Percentiles rank a stretch among this genome's conserved stretches.
phyloP scores from a whole-genome alignment of 2,113 vertebrate species.

The Vulpes vulpes region DNA sequence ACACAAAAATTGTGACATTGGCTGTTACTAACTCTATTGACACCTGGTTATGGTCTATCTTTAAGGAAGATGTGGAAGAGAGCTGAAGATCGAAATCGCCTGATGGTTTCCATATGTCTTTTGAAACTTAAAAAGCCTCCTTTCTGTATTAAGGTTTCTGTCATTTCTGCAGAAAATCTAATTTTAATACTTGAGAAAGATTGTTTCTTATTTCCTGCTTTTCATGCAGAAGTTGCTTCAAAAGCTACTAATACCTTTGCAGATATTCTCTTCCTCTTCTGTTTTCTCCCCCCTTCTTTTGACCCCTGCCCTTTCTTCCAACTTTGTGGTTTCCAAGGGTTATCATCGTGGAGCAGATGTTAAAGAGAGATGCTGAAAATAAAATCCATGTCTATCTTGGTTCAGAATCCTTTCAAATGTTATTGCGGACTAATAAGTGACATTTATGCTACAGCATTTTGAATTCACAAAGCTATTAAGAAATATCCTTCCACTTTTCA shows the following conservation, averaged over 20 bases:
- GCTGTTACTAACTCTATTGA: background rate
- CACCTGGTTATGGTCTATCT: background rate
- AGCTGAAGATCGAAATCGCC: constrained; percentile 5
- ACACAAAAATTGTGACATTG: background rate
- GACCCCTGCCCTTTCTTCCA: background rate
- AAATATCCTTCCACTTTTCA: constrained; percentile 24
- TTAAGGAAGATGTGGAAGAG: background rate
- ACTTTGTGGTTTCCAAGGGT: background rate
- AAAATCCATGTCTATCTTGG: constrained; percentile 3
- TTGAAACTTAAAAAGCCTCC: constrained; percentile 39
- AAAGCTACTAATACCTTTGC: background rate
- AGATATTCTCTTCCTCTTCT: background rate
- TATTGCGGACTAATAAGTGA: constrained; percentile 49
- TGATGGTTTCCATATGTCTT: background rate
- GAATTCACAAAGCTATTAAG: constrained; percentile 47
- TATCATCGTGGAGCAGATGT: background rate
- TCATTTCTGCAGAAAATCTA: background rate
- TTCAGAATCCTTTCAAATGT: constrained; percentile 39
- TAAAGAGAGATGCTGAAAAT: constrained; percentile 26
- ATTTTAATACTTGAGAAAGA: constrained; percentile 36
- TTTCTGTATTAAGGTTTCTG: background rate
- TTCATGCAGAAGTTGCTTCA: constrained; percentile 29
- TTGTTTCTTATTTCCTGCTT: background rate
- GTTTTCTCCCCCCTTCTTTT: background rate
- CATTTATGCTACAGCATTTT: constrained; percentile 46